Evolutionary conservation across 2,113 vertebrate genomes (phyloP), one percentile per base, ranked within the genome.

Genomic region (Numenius arquata): DNA sequence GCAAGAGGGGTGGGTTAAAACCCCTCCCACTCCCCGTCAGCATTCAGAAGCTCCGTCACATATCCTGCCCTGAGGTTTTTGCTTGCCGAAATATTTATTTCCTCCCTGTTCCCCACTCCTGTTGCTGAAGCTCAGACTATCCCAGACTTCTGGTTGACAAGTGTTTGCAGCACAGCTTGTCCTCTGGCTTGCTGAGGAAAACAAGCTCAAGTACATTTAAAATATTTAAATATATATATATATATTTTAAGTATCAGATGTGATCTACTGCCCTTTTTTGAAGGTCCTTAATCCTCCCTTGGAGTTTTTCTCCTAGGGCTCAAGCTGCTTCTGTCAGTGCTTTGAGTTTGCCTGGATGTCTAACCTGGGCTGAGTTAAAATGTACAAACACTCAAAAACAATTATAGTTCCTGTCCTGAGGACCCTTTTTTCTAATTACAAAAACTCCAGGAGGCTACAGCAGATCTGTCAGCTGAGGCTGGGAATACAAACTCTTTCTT

Each of bases 291-390:
- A 82, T 77, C 41, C 7, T 48, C 19, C 22, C 25, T 36, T 50
- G 50, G 48, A 72, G 15, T 25, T 68, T 66, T 91, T 25, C 45
- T 91, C 9, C 62, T 61, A 43, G 27, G 27, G 47, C 20, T 93
- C 66, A n/a, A 65, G 30, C n/a, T 56, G n/a, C 14, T 81, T 82
- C 68, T 90, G 47, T 89, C 76, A 91, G 34, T 68, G 36, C 40
- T 86, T 85, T 62, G 40, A 72, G 41, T 81, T 87, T 87, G 27
- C 70, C 77, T 80, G 52, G 32, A 76, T 88, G 67, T 45, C 19
- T 95, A 94, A 95, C 85, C 79, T 92, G 85, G 45, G 48, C 67
- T 88, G 61, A 85, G 71, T 89, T 94, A 95, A 93, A 94, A 76
- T 36, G 41, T 52, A 91, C 0, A 23, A 93, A 75, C 72, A 76